Evolutionary conservation across 92 coral and sea anemone genomes (phyloP), one percentile per base, ranked within the genome.

Genomic region (Porites evermanni): DNA sequence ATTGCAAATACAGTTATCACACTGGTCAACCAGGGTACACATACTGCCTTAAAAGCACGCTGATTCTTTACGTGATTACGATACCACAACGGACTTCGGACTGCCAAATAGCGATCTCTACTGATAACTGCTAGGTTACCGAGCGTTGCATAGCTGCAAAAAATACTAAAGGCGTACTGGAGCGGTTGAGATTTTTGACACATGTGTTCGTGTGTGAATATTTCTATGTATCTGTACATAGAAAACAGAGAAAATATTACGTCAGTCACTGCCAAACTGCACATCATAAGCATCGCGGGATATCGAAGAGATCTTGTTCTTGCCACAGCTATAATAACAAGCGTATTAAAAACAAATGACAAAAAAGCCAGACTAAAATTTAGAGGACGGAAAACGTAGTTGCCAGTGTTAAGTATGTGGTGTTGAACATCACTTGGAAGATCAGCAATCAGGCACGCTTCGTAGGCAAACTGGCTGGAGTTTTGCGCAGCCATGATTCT

Each of bases 61-160:
- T 60, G 9, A 18, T 73, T 73, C 8, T 60, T 73, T 32, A 73
- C 38, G 61, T 73, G 63, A 17, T 1, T 51, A 7, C 77, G 77
- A 73, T 73, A 73, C 77, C 77, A 73, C 77, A 23, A 73, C 8
- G 32, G 63, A 3, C n/a, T 73, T n/a, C 19, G 38, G 7, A 71
- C 75, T 29, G 75, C 75, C 20, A 71, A 14, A 19, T 71, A 71
- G 17, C 75, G 75, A 38, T 71, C 75, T 38, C 75, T 71, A 21
- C 75, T 71, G 16, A 71, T 29, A 19, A 71, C 19, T 71, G 75
- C 75, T 10, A 71, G 17, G n/a, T 71, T 71, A 3, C 54, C 54
- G 18, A 71, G 75, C 14, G 75, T 71, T 38, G 75, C 75, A 12
- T 13, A 12, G n/a, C 38, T 8, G 7, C 75, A 71, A 64, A 16